Percentiles rank a stretch among this genome's conserved stretches.
phyloP scores from a whole-genome alignment of 2,888 invertebrate species.

The Kuschelorhynchus macadamiae region DNA sequence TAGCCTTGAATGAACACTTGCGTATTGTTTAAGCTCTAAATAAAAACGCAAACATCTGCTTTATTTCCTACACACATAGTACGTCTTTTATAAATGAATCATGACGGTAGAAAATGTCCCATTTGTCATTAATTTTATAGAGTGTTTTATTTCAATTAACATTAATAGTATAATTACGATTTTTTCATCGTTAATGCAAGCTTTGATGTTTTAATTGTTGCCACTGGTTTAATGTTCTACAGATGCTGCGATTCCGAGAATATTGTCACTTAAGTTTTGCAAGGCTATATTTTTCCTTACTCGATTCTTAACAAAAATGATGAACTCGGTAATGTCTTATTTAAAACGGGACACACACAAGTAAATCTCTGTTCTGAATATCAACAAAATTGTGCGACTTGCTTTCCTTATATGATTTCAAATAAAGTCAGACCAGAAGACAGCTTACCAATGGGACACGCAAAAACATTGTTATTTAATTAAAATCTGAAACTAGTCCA shows the following conservation, averaged over 20 bases:
- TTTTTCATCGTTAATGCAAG: conserved; percentile 14
- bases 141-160: conserved; percentile 28
- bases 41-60: neutral
- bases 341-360: too few species aligned
- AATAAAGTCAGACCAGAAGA: too few species aligned
- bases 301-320: too few species aligned
- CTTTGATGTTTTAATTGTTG: conserved; percentile 41
- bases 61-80: neutral
- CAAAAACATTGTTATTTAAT: too few species aligned
- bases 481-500: too few species aligned
- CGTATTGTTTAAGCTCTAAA: neutral
- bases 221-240: conserved; percentile 24
- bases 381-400: too few species aligned
- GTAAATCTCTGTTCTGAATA: too few species aligned
- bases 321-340: too few species aligned
- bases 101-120: conserved; percentile 4
- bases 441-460: too few species aligned
- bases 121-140: conserved; percentile 10
- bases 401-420: too few species aligned
- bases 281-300: neutral
- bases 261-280: conserved; percentile 18
- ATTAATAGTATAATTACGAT: conserved; percentile 39
- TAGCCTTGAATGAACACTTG: too few species aligned
- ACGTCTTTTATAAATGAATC: conserved; percentile 5
- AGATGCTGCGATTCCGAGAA: conserved; percentile 18